These are phyloP conservation scores for Tupiocoris notatus DNA, from an alignment of 2,888 invertebrate species.

Conservation along the genomic window DNA sequence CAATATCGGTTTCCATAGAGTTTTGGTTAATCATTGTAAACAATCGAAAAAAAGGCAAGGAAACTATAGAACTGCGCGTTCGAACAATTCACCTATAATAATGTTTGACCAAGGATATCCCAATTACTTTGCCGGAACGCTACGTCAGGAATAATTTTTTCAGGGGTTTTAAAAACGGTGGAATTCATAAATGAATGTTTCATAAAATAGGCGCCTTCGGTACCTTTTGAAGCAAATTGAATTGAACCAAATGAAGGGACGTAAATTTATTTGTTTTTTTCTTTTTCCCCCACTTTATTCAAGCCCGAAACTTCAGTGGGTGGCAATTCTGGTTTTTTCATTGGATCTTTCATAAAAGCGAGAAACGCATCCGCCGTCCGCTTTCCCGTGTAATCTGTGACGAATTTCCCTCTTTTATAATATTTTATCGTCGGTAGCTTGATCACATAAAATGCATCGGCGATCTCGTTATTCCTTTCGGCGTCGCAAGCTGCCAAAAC, in stretches of 20 bases:
- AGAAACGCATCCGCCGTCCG: slow-evolving; percentile 60
- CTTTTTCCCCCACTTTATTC: neutral
- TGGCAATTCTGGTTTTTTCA: neutral
- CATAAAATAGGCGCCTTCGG: no score
- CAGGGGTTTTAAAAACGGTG: no score
- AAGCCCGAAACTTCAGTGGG: neutral
- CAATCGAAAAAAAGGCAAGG: no score
- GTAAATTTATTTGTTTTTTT: neutral
- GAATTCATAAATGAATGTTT: no score
- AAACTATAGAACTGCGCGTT: no score
- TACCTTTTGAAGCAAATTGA: no score
- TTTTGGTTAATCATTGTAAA: no score
- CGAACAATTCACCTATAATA: no score
- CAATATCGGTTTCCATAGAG: no score
- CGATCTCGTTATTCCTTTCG: slow-evolving; percentile 61
- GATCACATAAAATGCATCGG: slow-evolving; percentile 62
- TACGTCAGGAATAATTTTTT: no score
- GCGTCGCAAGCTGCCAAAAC: slow-evolving; percentile 66
- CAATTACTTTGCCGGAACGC: no score
- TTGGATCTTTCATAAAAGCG: slow-evolving; percentile 55
- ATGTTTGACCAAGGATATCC: no score
- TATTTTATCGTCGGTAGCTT: slow-evolving; percentile 69
- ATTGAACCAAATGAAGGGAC: slow-evolving; percentile 1
- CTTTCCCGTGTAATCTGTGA: slow-evolving; percentile 61
- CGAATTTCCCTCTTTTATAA: slow-evolving; percentile 58